These are phyloP conservation scores for Hemitrygon akajei DNA, from an alignment of 2,797 vertebrate genomes.

Conservation along the genomic window DNA sequence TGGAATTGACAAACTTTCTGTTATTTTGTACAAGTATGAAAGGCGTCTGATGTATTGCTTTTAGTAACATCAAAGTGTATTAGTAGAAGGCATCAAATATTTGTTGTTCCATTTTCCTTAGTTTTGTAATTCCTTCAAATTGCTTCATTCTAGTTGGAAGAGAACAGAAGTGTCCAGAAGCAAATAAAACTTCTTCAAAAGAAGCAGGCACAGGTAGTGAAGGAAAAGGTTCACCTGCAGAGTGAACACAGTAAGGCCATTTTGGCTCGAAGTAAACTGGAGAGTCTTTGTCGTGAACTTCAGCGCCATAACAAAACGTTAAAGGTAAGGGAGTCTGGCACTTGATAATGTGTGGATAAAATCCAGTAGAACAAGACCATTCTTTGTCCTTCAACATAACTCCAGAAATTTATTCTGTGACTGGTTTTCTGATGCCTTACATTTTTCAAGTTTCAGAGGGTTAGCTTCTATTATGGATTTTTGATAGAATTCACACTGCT, in stretches of 20 bases:
- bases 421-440: not conserved
- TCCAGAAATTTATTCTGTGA: not conserved
- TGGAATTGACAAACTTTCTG: not conserved
- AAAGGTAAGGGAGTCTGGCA: slow-evolving; percentile 64
- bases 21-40: not conserved
- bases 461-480: not conserved
- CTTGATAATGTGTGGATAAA: not conserved
- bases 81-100: not conserved
- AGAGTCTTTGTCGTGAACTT: slow-evolving; percentile 92
- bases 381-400: too few relatives aligned
- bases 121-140: not conserved
- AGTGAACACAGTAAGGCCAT: slow-evolving; percentile 96
- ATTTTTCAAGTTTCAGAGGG: not conserved
- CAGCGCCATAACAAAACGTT: slow-evolving; percentile 96
- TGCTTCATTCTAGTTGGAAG: slow-evolving; percentile 71
- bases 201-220: slow-evolving; percentile 90
- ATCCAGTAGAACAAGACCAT: too few relatives aligned
- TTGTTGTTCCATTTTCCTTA: not conserved
- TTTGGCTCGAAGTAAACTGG: slow-evolving; percentile 91
- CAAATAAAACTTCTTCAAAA: slow-evolving; percentile 91
- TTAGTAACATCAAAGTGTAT: not conserved
- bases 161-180: slow-evolving; percentile 90
- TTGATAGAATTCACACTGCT: not conserved
- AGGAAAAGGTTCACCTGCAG: slow-evolving; percentile 92
- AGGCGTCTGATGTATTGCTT: not conserved